Base-by-base conservation (phyloP, 2,797 vertebrate species). In the Macroramphosus scolopax region DNA sequence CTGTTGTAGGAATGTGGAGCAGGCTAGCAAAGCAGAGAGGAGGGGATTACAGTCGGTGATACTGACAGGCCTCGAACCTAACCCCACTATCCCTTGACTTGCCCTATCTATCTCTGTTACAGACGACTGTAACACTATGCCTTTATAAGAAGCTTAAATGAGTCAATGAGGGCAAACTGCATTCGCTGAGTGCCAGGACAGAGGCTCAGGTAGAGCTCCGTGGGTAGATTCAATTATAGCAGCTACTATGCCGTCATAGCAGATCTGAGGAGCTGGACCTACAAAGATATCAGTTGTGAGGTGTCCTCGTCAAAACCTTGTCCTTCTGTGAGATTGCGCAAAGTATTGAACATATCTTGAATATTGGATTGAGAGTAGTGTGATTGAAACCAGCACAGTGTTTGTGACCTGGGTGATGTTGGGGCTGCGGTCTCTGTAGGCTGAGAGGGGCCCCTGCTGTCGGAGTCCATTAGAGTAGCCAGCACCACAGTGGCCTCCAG, bases 401-500 rank as follows among this genome's bases (percentile, higher is more conserved):
- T 40, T 24, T 15, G 11, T 30, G 80, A 89, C 89, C 87, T 75
- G 22, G 20, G 48, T 61, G 58, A 5, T 12, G 46, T 2, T 1
- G 46, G 37, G 11, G 4, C 29, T 6, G 24, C 50, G 32, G 34
- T 5, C 3, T 58, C 40, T 2, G 78, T 34, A 25, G 61, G 72
- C 45, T 84, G 90, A 45, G 89, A 84, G 8, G 61, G 61, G 2
- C 3, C 30, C 16, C 51, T 51, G 41, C 73, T 79, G 30, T 82
- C 82, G 14, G 66, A 26, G 41, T 92, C 89, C 0, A 61, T 77
- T 56, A 94, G 63, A 1, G 95, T 98, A 2, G 96, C 92, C 80
- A 98, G 71, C 62, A 96, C 88, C 37, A 97, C 89, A 53, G 69
- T 86, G 54, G 90, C 94, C 72, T 97, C 92, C 64, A 97, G 66